These are phyloP conservation scores for Leucophenga maculata DNA, from an alignment of 2,888 invertebrate genomes.

Conservation along the genomic window DNA sequence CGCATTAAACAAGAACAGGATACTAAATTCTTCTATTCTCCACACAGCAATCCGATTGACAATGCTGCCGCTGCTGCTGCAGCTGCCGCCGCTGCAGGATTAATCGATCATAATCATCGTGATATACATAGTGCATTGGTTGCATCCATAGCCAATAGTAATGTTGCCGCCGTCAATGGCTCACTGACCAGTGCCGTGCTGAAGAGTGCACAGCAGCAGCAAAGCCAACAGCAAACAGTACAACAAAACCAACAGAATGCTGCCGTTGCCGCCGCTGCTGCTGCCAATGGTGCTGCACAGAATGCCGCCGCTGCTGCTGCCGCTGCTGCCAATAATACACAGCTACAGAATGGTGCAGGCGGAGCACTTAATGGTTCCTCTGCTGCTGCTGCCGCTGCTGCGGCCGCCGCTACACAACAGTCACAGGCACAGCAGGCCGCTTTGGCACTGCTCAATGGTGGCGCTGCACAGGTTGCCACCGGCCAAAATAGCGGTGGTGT, in stretches of 20 bases:
- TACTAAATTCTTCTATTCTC: slow-evolving; percentile 61
- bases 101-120: slow-evolving; percentile 69
- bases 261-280: slow-evolving; percentile 13
- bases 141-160: slow-evolving; percentile 73
- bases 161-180: slow-evolving; percentile 67
- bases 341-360: slow-evolving; percentile 46
- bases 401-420: slow-evolving; percentile 31
- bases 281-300: slow-evolving; percentile 8
- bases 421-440: slow-evolving; percentile 42
- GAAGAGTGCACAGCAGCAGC: slow-evolving; percentile 60
- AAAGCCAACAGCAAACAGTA: slow-evolving; percentile 37
- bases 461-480: slow-evolving; percentile 17
- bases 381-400: background rate
- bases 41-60: slow-evolving; percentile 75
- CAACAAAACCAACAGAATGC: slow-evolving; percentile 66
- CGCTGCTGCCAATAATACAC: slow-evolving; percentile 36
- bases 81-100: slow-evolving; percentile 66
- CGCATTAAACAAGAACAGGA: slow-evolving; percentile 52
- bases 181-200: slow-evolving; percentile 70
- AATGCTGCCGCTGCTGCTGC: slow-evolving; percentile 69
- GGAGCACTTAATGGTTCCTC: slow-evolving; percentile 39
- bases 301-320: slow-evolving; percentile 67
- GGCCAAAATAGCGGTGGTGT: slow-evolving; percentile 34
- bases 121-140: slow-evolving; percentile 73
- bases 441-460: slow-evolving; percentile 44